Evolutionary conservation across 2,113 vertebrate genomes (phyloP).

Genomic region (Neolamprologus caudopunctatus): DNA sequence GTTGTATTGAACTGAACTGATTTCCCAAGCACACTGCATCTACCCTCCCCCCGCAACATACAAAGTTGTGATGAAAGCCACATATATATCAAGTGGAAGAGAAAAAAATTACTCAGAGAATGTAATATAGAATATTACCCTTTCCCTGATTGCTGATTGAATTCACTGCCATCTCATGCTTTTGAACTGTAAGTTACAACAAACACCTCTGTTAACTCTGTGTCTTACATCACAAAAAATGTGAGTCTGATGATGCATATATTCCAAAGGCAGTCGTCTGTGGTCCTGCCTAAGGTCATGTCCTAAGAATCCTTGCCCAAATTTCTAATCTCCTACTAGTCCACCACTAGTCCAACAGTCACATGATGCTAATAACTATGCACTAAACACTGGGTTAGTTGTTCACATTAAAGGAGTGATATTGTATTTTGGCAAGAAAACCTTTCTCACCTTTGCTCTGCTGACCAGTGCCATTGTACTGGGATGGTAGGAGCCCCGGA

Average conservation of each 20-base stretch:
- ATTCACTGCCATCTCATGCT: neutral
- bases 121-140: neutral
- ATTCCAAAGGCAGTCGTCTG: neutral
- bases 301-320: neutral
- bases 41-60: neutral
- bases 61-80: neutral
- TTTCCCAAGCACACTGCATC: neutral
- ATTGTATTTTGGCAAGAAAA: neutral
- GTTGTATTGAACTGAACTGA: neutral
- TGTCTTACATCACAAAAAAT: neutral
- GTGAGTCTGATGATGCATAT: neutral
- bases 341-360: neutral
- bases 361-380: neutral
- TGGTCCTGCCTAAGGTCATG: neutral
- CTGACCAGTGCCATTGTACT: slow-evolving; percentile 17
- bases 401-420: neutral
- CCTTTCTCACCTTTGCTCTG: slow-evolving; percentile 52
- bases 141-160: neutral
- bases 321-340: neutral
- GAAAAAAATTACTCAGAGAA: neutral
- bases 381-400: neutral
- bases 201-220: neutral
- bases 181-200: neutral
- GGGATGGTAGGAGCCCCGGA: slow-evolving; percentile 14
- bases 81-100: neutral